Evolutionary conservation across 2,113 vertebrate species (phyloP), one percentile per base, ranked within the genome.

Genomic region (Syngnathus typhle): DNA sequence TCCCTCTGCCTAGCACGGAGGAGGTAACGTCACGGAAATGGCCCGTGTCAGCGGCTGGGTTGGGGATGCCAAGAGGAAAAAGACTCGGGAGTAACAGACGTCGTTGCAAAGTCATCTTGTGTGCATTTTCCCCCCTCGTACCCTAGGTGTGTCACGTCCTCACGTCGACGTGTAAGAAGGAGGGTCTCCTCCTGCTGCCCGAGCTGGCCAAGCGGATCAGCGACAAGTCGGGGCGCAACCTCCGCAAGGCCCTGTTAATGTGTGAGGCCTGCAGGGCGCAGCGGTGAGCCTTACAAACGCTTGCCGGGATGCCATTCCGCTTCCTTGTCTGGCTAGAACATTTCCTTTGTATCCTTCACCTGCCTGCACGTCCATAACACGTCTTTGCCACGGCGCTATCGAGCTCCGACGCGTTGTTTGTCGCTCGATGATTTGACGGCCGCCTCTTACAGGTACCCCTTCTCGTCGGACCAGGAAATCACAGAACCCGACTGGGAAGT

Each of bases 221-320:
- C 0, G 94, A 97, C 71, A 96, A 95, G 74, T 96, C 95, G 6
- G 92, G 92, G 49, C 91, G 96, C 65, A 99, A 99, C 83, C 94
- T 99, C 51, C 92, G 97, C 38, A 99, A 96, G 79, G 97, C 96
- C 0, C 84, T 99, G 1, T 88, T 99, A 21, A 99, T 99, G 94
- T 97, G 96, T 0, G 97, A 99, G 73, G 94, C 96, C 69, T 99
- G 96, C 90, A 91, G 95, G 83, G 97, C 98, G 39, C 96, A 98
- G 74, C 97, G 99, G 96, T 99, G 88, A 93, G 96, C 95, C 5
- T 10, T 27, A 7, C 15, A 36, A 58, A 55, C 1, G 4, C 5
- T 55, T 13, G 44, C 4, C 44, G 13, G 54, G 10, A 18, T 46
- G 41, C 49, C 21, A 1, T 43, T 46, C 27, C 27, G 27, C 2